These are phyloP conservation scores for Oegoconia quadripuncta DNA, from an alignment of 2,888 invertebrate genomes.

Conservation along the genomic window DNA sequence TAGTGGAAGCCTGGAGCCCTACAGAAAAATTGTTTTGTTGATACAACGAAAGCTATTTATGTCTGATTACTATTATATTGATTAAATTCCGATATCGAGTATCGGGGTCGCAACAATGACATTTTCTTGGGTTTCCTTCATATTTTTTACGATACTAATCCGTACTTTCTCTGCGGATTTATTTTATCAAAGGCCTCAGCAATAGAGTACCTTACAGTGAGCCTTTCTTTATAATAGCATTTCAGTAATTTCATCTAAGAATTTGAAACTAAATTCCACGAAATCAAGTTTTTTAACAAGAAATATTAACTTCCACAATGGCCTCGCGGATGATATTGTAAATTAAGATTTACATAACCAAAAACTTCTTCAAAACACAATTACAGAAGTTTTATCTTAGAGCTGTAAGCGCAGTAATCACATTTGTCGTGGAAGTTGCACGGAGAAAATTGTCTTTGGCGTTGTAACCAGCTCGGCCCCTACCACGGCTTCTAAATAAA, in stretches of 20 bases:
- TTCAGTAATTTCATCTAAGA: too few species aligned
- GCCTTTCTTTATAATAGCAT: too few species aligned
- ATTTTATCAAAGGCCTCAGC: too few species aligned
- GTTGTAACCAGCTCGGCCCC: conserved; percentile 47
- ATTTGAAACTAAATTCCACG: not conserved
- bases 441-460: conserved; percentile 67
- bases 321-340: conserved; percentile 42
- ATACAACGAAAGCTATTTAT: conserved; percentile 53
- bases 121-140: conserved; percentile 3
- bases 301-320: conserved; percentile 21
- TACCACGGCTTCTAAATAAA: conserved; percentile 8
- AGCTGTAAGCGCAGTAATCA: conserved; percentile 67
- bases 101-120: conserved; percentile 4
- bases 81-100: conserved; percentile 38
- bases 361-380: conserved; percentile 67
- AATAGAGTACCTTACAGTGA: too few species aligned
- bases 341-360: conserved; percentile 66
- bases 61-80: conserved; percentile 58
- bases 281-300: not conserved
- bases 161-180: too few species aligned
- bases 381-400: conserved; percentile 69
- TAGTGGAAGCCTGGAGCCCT: conserved; percentile 34
- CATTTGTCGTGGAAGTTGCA: conserved; percentile 61
- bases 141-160: not conserved
- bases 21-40: conserved; percentile 60